phyloP scores from a whole-genome alignment of 1,140 invertebrate species.

The Fopius arisanus region DNA sequence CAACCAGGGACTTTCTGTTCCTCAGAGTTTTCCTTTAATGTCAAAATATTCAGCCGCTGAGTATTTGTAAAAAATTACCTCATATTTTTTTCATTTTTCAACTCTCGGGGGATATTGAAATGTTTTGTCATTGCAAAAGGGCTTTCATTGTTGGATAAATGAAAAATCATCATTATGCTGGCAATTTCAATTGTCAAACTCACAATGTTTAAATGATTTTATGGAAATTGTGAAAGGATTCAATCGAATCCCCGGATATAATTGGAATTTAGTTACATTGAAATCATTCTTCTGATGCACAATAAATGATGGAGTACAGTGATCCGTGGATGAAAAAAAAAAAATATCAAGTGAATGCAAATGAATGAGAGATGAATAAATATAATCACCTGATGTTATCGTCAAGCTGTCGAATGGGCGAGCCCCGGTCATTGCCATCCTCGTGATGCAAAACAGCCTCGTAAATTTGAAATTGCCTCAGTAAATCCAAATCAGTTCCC shows the following conservation, averaged over 20 bases:
- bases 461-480: conserved; percentile 94
- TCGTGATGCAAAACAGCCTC: conserved; percentile 92
- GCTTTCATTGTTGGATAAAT: neutral
- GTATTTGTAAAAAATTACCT: neutral
- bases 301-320: neutral
- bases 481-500: conserved; percentile 90
- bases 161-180: neutral
- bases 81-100: too few relatives aligned
- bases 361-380: conserved; percentile 15
- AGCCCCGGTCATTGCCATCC: conserved; percentile 80
- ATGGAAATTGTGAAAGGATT: neutral
- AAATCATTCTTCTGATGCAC: too few relatives aligned
- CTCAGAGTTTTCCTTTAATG: conserved; percentile 75
- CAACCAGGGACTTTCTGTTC: conserved; percentile 72
- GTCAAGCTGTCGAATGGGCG: conserved; percentile 77
- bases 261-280: neutral
- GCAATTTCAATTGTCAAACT: too few relatives aligned
- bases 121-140: too few relatives aligned
- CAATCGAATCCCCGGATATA: neutral
- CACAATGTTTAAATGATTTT: neutral
- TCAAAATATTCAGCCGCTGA: neutral
- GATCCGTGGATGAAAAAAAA: neutral
- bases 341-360: neutral
- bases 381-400: conserved; percentile 74
- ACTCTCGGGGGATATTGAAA: too few relatives aligned